A percentile compares a stretch with the other conserved stretches of the same genome.
These are phyloP conservation scores for Poeciliopsis presidionis DNA, from an alignment of 2,797 vertebrate genomes.

Conservation along the genomic window DNA sequence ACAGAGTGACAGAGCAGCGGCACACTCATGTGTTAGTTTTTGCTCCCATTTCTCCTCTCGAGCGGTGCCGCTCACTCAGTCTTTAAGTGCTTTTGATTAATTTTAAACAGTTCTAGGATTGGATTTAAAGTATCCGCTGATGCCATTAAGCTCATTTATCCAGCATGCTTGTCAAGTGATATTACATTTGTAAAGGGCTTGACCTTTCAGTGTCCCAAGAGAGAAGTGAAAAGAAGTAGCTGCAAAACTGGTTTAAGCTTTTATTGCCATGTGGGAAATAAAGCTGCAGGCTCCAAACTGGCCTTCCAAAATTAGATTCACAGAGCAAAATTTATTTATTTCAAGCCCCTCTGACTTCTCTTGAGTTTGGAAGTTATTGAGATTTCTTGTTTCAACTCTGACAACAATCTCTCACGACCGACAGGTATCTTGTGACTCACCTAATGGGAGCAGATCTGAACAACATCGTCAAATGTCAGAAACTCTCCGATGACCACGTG, in stretches of 20 bases:
- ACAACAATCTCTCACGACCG: conserved; percentile 35
- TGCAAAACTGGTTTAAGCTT: conserved; percentile 58
- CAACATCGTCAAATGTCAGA: conserved; percentile 99
- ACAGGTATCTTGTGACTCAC: conserved; percentile 96
- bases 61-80: conserved; percentile 26
- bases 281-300: conserved; percentile 27
- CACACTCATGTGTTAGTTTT: conserved; percentile 51
- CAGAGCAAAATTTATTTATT: conserved; percentile 18
- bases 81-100: conserved; percentile 26
- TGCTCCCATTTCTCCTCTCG: conserved; percentile 24
- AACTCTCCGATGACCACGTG: conserved; percentile 97
- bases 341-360: conserved; percentile 11
- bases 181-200: conserved; percentile 57
- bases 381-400: conserved; percentile 14
- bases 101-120: conserved; percentile 60
- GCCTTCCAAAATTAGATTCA: not conserved
- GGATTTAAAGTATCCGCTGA: conserved; percentile 49
- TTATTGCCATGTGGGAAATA: conserved; percentile 37
- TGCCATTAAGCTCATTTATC: conserved; percentile 58
- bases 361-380: not conserved
- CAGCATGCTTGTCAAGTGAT: conserved; percentile 50
- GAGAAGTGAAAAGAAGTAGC: conserved; percentile 39
- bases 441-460: conserved; percentile 99
- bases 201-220: conserved; percentile 42
- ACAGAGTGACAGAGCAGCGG: conserved; percentile 29